phyloP scores from a whole-genome alignment of 2,797 vertebrate species.

The Syndactyla subalaris region DNA sequence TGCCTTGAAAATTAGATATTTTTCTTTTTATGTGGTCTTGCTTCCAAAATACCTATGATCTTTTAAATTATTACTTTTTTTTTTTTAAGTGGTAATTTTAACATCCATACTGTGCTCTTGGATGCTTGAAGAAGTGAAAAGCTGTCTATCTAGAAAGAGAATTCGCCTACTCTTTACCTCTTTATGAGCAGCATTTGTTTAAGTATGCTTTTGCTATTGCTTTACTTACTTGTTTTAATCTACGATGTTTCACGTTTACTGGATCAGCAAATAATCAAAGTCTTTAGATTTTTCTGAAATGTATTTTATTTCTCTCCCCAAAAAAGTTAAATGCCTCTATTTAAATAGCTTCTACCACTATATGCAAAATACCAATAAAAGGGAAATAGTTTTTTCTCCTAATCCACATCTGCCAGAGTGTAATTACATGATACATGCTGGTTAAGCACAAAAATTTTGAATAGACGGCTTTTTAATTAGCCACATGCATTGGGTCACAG shows the following conservation, averaged over 20 bases:
- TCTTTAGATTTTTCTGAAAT: slow-evolving; percentile 66
- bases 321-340: slow-evolving; percentile 64
- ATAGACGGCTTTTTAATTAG: slow-evolving; percentile 70
- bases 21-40: background rate
- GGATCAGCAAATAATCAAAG: slow-evolving; percentile 75
- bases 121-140: slow-evolving; percentile 11
- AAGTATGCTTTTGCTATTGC: slow-evolving; percentile 16
- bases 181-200: slow-evolving; percentile 25
- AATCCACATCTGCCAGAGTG: slow-evolving; percentile 72
- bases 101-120: background rate
- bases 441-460: slow-evolving; percentile 64
- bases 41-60: background rate
- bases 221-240: slow-evolving; percentile 60
- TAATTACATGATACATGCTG: slow-evolving; percentile 71
- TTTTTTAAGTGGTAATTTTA: slow-evolving; percentile 4
- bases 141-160: background rate
- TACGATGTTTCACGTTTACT: slow-evolving; percentile 59
- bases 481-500: slow-evolving; percentile 57
- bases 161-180: background rate
- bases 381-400: slow-evolving; percentile 65
- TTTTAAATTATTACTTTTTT: slow-evolving; percentile 36
- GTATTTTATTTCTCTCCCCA: slow-evolving; percentile 47
- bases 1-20: slow-evolving; percentile 6
- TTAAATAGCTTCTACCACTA: slow-evolving; percentile 71
- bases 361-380: slow-evolving; percentile 69